phyloP scores from a whole-genome alignment of 2,797 vertebrate species.

The Sebastolobus altivelis region DNA sequence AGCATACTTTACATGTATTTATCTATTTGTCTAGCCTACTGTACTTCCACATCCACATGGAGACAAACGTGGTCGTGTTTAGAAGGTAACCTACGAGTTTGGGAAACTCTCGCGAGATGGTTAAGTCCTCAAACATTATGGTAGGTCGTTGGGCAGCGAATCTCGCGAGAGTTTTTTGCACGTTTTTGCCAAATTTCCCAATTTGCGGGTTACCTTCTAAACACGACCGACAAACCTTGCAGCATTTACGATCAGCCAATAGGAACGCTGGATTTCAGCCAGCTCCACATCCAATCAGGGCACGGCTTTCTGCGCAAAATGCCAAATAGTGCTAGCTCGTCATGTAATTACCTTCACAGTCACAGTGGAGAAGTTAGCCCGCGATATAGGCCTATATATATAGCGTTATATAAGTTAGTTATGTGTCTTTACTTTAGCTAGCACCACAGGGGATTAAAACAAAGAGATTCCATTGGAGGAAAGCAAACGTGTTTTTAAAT shows the following conservation, averaged over 20 bases:
- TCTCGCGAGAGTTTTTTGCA: too few relatives aligned
- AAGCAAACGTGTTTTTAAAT: background rate
- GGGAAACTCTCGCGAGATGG: too few relatives aligned
- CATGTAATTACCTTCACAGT: background rate
- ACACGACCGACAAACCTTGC: background rate
- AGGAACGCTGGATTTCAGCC: conserved; percentile 7
- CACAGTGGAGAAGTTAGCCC: background rate
- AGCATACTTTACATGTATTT: background rate
- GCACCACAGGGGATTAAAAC: background rate
- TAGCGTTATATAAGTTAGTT: background rate
- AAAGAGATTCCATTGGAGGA: background rate
- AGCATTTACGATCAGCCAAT: background rate
- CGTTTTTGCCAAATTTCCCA: too few relatives aligned
- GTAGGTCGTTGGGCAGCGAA: too few relatives aligned
- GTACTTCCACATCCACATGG: background rate
- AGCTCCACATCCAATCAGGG: background rate
- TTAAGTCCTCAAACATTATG: too few relatives aligned
- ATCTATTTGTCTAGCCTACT: background rate
- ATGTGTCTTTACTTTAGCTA: background rate
- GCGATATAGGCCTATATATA: background rate
- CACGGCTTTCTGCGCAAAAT: background rate
- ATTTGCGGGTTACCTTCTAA: background rate
- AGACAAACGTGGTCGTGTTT: background rate
- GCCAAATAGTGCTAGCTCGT: rapidly evolving
- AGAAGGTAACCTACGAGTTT: too few relatives aligned